Evolutionary conservation across 2,888 invertebrate genomes (phyloP).

Genomic region (Mactromeris polynyma): DNA sequence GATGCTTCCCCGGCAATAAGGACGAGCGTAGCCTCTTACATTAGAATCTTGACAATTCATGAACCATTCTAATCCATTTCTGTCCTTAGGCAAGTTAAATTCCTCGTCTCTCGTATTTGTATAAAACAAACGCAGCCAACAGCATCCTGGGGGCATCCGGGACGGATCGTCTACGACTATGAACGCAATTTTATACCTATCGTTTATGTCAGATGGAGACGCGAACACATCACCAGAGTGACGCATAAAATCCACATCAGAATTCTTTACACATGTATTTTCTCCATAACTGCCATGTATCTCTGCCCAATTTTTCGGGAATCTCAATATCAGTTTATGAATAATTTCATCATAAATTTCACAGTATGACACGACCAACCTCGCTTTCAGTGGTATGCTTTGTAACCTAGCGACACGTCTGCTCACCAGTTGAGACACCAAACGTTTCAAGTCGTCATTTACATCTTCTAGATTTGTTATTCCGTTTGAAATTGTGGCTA

Average conservation of each 20-base stretch:
- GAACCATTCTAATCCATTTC: constrained; percentile 28
- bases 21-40: not conserved
- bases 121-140: not conserved
- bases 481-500: too few species aligned
- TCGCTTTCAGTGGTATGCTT: not conserved
- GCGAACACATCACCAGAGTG: not conserved
- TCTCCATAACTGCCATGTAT: constrained; percentile 20
- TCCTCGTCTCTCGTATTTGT: not conserved
- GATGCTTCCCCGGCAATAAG: not conserved
- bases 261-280: constrained; percentile 25
- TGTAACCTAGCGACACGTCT: not conserved
- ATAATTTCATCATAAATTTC: constrained; percentile 17
- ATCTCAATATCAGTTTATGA: constrained; percentile 6
- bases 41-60: not conserved
- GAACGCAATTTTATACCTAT: not conserved
- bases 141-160: constrained; percentile 6
- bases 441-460: not conserved
- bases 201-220: not conserved
- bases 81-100: not conserved
- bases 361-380: not conserved
- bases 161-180: not conserved
- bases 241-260: constrained; percentile 19
- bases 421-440: not conserved
- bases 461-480: not conserved
- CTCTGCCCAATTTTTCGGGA: not conserved